Conservation (phyloP, 2,888 invertebrate genomes). For the Coremacera marginata region DNA sequence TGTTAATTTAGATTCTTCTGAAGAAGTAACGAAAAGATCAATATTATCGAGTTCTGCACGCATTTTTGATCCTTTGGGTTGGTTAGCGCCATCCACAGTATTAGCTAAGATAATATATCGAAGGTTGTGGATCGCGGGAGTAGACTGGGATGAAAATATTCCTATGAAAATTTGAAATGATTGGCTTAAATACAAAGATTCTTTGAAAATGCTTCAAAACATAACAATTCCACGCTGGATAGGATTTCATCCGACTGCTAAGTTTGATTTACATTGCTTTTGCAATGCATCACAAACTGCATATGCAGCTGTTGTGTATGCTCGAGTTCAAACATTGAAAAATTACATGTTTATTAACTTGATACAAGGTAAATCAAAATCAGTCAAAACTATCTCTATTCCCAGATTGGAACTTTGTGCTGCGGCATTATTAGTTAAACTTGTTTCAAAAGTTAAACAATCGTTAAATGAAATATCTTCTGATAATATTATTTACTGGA, state of each 20-base stretch:
- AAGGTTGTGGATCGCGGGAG: slow-evolving; percentile 30
- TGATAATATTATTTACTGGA: slow-evolving; percentile 32
- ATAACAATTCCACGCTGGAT: slow-evolving; percentile 32
- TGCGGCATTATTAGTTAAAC: neutral
- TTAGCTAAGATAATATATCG: slow-evolving; percentile 30
- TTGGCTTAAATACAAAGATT: slow-evolving; percentile 22
- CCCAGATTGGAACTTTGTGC: slow-evolving; percentile 21
- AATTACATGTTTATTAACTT: slow-evolving; percentile 30
- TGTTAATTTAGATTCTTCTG: neutral
- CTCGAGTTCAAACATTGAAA: neutral
- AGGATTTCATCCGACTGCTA: neutral
- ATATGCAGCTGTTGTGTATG: no score
- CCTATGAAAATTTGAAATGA: neutral
- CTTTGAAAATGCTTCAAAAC: neutral
- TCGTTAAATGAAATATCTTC: neutral
- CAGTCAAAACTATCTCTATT: neutral
- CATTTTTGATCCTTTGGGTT: slow-evolving; percentile 20
- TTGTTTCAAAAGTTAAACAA: neutral
- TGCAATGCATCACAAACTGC: slow-evolving; percentile 31
- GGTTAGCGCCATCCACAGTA: slow-evolving; percentile 29
- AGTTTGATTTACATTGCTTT: slow-evolving; percentile 31
- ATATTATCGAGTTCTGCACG: neutral
- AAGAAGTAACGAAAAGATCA: neutral
- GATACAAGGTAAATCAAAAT: slow-evolving; percentile 30
- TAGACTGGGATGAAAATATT: slow-evolving; percentile 33